Percentiles rank a stretch among this genome's conserved stretches.
Conservation (phyloP, 2,797 vertebrate genomes). For the Hypotaenidia okinawae region DNA sequence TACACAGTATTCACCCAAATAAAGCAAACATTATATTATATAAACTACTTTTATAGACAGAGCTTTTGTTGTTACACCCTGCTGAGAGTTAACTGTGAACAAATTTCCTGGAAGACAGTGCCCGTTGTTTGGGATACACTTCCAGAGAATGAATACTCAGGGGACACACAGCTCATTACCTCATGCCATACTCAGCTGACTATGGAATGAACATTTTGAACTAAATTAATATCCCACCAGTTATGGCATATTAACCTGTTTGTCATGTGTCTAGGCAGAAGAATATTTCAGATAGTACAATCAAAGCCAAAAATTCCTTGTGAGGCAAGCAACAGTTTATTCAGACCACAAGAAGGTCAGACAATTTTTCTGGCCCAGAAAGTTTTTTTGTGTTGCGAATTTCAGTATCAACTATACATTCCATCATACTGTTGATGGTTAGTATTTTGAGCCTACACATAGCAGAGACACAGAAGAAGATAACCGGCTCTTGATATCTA, state of each 20-base stretch:
- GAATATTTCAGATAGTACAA: background rate
- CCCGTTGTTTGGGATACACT: background rate
- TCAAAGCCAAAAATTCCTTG: background rate
- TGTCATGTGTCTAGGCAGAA: background rate
- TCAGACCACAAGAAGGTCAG: background rate
- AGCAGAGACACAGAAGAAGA: slow-evolving; percentile 10
- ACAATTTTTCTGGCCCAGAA: background rate
- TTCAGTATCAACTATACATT: slow-evolving; percentile 40
- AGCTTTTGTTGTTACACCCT: slow-evolving; percentile 20
- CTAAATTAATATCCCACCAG: background rate
- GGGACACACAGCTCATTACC: background rate
- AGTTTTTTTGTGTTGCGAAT: background rate
- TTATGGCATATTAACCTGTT: background rate
- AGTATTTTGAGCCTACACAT: background rate
- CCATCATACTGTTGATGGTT: slow-evolving; percentile 8
- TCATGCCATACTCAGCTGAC: background rate
- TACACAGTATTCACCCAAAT: background rate
- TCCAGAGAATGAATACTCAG: background rate
- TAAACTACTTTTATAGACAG: background rate
- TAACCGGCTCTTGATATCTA: slow-evolving; percentile 37
- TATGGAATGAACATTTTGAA: background rate
- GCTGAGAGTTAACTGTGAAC: background rate
- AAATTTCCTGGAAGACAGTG: slow-evolving; percentile 27
- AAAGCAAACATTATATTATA: background rate
- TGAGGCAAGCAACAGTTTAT: background rate